phyloP scores from a whole-genome alignment of 2,797 vertebrate genomes.

The Lepilemur ruficaudatus region DNA sequence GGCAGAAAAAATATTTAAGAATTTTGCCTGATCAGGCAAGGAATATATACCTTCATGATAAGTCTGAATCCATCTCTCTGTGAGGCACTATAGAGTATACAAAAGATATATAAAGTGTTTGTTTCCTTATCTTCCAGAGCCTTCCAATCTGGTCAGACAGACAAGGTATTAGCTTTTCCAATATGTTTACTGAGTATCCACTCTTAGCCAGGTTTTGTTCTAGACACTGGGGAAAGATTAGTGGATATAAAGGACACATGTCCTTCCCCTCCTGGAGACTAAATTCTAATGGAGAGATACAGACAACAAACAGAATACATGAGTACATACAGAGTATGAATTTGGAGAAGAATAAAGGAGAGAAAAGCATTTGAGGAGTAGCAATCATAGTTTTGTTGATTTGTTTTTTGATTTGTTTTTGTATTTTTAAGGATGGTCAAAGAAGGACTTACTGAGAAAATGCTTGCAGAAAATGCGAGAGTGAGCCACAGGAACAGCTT shows the following conservation, averaged over 20 bases:
- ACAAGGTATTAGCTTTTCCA: background rate
- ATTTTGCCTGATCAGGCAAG: rapidly evolving
- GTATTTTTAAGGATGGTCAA: background rate
- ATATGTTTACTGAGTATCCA: background rate
- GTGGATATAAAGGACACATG: background rate
- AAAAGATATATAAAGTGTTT: background rate
- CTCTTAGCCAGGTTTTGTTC: background rate
- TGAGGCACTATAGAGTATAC: background rate
- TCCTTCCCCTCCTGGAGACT: rapidly evolving
- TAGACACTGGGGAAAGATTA: background rate
- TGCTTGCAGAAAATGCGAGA: background rate
- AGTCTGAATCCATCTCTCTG: background rate
- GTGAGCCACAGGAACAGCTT: background rate
- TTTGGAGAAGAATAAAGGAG: background rate
- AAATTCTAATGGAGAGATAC: background rate
- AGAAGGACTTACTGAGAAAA: background rate
- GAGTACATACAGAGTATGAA: background rate
- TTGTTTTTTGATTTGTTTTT: background rate
- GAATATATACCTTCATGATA: background rate
- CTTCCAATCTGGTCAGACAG: background rate
- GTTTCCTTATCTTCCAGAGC: background rate
- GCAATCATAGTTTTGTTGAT: background rate
- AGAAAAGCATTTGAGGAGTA: background rate
- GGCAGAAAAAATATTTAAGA: background rate
- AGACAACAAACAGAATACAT: background rate